Base-by-base conservation (phyloP, 2,888 invertebrate genomes). In the Ophion slaviceki region DNA sequence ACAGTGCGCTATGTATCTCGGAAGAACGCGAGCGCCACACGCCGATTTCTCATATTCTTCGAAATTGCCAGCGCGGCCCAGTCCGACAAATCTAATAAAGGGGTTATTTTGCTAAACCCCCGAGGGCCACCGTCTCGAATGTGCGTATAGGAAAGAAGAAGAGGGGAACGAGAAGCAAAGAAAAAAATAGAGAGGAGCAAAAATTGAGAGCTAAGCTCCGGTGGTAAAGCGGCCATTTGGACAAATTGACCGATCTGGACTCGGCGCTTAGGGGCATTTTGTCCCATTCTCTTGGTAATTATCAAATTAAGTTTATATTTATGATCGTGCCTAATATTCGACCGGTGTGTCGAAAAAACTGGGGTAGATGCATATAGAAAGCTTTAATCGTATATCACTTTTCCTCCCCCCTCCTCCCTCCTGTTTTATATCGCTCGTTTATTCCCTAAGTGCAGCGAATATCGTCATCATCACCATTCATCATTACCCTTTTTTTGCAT, bases 231-330 rank as follows among this genome's bases (percentile, higher is more conserved):
- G 74, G 74, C 77, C 82, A 84, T 87, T 87, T 86, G 79, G 78
- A 85, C 87, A 85, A 87, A 87, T 87, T 86, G 86, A 87, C 87
- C 87, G 82, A 87, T 87, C 86, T 45, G 24, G 67, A 68, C 80
- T 74, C 85, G 62, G 72, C 66, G 75, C 80, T 82, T 45, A 84
- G 71, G 80, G 82, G 71, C 66, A 77, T 75, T 66, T 80, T 87
- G 82, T 78, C 86, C 82, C 78, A 67, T 82, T 74, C 59, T 57
- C 85, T 80, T 47, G 74, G 36, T 76, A 85, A 87, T 87, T 87
- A 87, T 85, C 82, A 78, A 85, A 87, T 87, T 87, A 85, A 82
- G 82, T 87, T 86, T 76, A 82, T 85, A 85, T 85, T 86, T 86
- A 86, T 79, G 76, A 82, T 76, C 68, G 45, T 62, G 53, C 80